Evolutionary conservation across 2,113 vertebrate species (phyloP).

Genomic region (Carlito syrichta): DNA sequence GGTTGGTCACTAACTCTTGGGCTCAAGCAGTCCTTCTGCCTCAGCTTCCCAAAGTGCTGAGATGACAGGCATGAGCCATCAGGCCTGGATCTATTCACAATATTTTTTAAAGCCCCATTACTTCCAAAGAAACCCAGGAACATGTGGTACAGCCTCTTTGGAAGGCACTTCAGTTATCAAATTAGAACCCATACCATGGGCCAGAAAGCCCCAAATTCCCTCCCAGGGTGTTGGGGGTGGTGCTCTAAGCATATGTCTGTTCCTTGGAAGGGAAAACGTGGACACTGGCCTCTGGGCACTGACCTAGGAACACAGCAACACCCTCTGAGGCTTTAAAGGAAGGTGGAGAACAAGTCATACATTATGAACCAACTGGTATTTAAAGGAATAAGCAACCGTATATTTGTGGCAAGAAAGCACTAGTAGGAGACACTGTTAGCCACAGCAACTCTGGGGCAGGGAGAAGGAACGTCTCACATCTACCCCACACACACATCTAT

Average conservation of each 20-base stretch:
- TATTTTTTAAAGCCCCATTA: background rate
- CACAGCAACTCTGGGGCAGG: accelerated
- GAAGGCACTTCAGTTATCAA: background rate
- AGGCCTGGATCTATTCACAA: no score
- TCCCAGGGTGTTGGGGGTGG: background rate
- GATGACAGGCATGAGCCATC: no score
- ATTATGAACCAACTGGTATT: background rate
- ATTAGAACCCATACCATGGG: no score
- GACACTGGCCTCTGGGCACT: no score
- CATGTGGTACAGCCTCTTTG: background rate
- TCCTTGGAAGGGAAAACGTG: no score
- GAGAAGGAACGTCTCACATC: no score
- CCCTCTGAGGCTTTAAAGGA: background rate
- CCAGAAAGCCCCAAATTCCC: background rate
- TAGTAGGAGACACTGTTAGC: background rate
- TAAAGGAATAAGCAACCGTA: background rate
- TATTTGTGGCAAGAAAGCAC: background rate
- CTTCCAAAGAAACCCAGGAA: background rate
- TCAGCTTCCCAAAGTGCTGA: no score
- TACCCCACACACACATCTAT: no score
- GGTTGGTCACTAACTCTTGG: no score
- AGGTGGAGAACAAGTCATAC: background rate
- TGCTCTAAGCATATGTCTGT: background rate
- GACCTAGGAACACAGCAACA: background rate
- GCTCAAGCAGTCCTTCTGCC: no score